Evolutionary conservation across 2,888 invertebrate genomes (phyloP).

Genomic region (Argyresthia albistria): DNA sequence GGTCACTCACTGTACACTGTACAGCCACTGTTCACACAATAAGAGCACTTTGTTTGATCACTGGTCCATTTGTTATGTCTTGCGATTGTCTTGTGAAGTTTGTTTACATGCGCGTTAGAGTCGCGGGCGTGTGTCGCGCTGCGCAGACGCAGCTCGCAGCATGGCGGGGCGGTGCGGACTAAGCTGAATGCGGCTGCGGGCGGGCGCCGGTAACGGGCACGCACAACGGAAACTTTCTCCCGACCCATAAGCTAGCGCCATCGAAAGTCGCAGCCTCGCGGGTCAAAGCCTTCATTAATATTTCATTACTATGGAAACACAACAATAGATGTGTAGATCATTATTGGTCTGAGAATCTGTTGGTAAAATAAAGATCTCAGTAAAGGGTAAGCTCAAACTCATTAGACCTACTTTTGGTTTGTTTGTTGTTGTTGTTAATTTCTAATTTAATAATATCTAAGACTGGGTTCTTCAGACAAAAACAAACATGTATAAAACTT

Average conservation of each 20-base stretch:
- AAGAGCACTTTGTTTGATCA: not conserved
- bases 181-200: conserved; percentile 14
- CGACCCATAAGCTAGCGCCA: conserved; percentile 49
- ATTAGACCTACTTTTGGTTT: not conserved
- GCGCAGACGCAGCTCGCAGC: not conserved
- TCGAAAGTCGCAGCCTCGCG: conserved; percentile 60
- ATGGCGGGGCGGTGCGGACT: conserved; percentile 21
- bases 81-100: not conserved
- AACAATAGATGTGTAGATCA: not conserved
- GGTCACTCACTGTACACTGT: conserved; percentile 19
- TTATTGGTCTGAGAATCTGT: no score
- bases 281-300: conserved; percentile 56
- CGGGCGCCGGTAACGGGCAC: conserved; percentile 49
- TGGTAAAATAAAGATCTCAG: no score
- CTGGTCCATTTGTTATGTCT: not conserved
- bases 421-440: not conserved
- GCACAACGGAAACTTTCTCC: conserved; percentile 73
- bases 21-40: conserved; percentile 7
- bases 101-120: not conserved
- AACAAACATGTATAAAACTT: conserved; percentile 55
- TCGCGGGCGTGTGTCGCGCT: conserved; percentile 7
- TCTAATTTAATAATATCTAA: not conserved
- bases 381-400: no score
- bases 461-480: not conserved
- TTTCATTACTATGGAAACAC: conserved; percentile 11